Evolutionary conservation across 2,888 invertebrate genomes (phyloP), one percentile per base, ranked within the genome.

Genomic region (Smittia aterrima): DNA sequence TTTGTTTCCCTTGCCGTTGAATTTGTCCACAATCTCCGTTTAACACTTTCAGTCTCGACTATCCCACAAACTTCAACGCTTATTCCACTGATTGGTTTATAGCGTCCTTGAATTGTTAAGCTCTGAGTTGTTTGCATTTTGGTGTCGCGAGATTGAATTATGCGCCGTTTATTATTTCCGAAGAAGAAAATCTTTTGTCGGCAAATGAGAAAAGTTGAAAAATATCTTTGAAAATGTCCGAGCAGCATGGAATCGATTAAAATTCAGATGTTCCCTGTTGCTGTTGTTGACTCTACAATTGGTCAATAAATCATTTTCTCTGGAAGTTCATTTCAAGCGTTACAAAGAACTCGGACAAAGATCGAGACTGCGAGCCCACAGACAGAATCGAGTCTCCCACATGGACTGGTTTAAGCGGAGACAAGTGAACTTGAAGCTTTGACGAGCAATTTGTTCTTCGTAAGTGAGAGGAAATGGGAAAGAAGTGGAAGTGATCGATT

Each of bases 401-500:
- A 27, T 32, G 32, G 54, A 71, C 70, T 16, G 47, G 70, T 71
- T 71, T 47, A 16, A n/a, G 16, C 53, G 18, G 25, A 71, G 70
- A 71, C 70, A 71, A 71, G 70, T 71, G 70, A 20, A 47, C 54
- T 71, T 71, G 70, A 71, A 25, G 20, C 32, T 27, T 53, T 71
- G 70, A 71, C 70, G 70, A 71, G 16, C 47, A 20, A 53, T 68
- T 66, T 38, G 16, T 18, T 16, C 24, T n/a, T 2, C 47, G 47
- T 16, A n/a, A 47, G 11, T 47, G 47, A 32, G 32, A 32, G 32
- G 32, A 32, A 32, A 32, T 6, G 32, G 32, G 32, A 32, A 32
- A 32, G 32, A 32, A 32, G 32, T 32, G 32, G 32, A 32, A 32
- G n/a, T n/a, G n/a, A n/a, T n/a, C n/a, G n/a, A n/a, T n/a, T n/a